Evolutionary conservation across 2,113 vertebrate species (phyloP).

Genomic region (Ammodytes marinus): DNA sequence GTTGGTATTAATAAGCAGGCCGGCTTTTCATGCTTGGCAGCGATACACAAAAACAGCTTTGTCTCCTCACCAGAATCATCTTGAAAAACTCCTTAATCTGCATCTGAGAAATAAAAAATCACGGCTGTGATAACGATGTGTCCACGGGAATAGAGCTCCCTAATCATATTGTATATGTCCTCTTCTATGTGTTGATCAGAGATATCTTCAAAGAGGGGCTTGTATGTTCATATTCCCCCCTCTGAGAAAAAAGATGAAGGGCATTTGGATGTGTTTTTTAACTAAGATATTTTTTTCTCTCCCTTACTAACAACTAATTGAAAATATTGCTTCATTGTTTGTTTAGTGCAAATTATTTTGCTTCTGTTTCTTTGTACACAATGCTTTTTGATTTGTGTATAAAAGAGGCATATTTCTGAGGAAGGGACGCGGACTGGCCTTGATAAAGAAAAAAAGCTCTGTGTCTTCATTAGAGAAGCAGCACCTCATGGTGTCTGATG

Average conservation of each 20-base stretch:
- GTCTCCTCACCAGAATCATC: conserved; percentile 55
- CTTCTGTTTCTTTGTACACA: conserved; percentile 43
- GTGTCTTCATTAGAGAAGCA: conserved; percentile 79
- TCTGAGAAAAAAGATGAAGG: conserved; percentile 62
- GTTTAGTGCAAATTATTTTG: conserved; percentile 65
- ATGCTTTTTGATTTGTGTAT: conserved; percentile 63
- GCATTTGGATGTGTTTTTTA: conserved; percentile 31
- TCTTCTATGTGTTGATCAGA: conserved; percentile 65
- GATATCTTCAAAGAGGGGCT: conserved; percentile 66
- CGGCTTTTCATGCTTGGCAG: conserved; percentile 65
- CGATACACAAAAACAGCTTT: conserved; percentile 68
- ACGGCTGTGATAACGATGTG: conserved; percentile 60
- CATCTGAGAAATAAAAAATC: conserved; percentile 54
- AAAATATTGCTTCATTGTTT: conserved; percentile 55
- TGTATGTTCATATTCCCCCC: conserved; percentile 54
- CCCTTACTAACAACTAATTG: conserved; percentile 51
- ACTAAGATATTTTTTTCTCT: conserved; percentile 10
- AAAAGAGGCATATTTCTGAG: conserved; percentile 50
- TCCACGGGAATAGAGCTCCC: conserved; percentile 25
- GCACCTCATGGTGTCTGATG: conserved; percentile 70
- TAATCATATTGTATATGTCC: conserved; percentile 63
- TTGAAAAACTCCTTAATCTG: conserved; percentile 52
- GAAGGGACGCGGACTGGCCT: conserved; percentile 42
- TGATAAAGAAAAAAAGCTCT: conserved; percentile 70
- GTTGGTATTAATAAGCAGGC: conserved; percentile 80